Evolutionary conservation across 2,113 vertebrate species (phyloP), one percentile per base, ranked within the genome.

Genomic region (Plotosus lineatus): DNA sequence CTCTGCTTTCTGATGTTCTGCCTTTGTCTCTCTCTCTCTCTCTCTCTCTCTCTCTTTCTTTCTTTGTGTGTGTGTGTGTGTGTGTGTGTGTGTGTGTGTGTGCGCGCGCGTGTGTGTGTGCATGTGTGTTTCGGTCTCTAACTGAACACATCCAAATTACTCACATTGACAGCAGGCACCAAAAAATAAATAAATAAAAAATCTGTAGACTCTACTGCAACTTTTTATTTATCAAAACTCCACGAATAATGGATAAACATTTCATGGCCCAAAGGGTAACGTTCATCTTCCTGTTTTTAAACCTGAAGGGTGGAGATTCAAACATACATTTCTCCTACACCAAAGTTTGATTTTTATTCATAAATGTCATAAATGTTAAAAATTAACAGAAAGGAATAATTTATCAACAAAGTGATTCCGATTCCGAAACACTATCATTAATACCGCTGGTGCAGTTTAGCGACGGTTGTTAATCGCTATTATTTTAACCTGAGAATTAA

Each of bases 1-100:
- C 42, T 77, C 56, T 63, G 53, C 21, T 75, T 56, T 58, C 74
- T 76, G 74, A 65, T 42, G 44, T 77, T 61, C 55, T 33, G 42
- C n/a, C 26, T 23, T 53, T 36, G 33, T 66, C 36, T 40, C 33
- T 65, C 61, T 19, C 12, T 48, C 11, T 31, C 2, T 66, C 7
- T 66, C 7, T n/a, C 28, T 65, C 36, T 40, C 61, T 65, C 33
- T 40, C 61, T 23, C 33, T 36, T 9, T 68, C 42, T 17, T 12
- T 48, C 66, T 69, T 23, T 42, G 19, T n/a, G 21, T 66, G 26
- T 31, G 17, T 23, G 21, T 68, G n/a, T n/a, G n/a, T n/a, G n/a
- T n/a, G n/a, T n/a, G n/a, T n/a, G n/a, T n/a, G n/a, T n/a, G n/a
- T n/a, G n/a, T n/a, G n/a, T n/a, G n/a, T n/a, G n/a, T n/a, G n/a